These are phyloP conservation scores for Thymelicus lineola DNA, from an alignment of 2,888 invertebrate species.

Conservation along the genomic window DNA sequence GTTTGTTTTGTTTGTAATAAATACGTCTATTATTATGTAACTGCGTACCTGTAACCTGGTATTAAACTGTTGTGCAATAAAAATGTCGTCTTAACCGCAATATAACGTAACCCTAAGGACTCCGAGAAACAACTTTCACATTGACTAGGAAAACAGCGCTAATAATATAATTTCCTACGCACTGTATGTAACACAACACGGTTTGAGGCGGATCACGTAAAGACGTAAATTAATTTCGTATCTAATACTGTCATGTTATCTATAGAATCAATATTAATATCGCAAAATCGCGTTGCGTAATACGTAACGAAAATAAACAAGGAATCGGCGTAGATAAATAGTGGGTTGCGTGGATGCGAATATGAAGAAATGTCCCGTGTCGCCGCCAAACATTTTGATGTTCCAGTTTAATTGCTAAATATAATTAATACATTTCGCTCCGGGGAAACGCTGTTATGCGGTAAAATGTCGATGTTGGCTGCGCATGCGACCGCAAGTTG, in stretches of 20 bases:
- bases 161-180: conserved; percentile 30
- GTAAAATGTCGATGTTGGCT: conserved; percentile 55
- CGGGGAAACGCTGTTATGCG: conserved; percentile 59
- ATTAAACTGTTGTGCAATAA: conserved; percentile 30
- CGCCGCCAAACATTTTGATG: conserved; percentile 75
- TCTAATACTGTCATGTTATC: conserved; percentile 22
- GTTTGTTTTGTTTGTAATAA: conserved; percentile 27
- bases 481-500: conserved; percentile 31
- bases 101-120: conserved; percentile 30
- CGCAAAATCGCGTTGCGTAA: conserved; percentile 55
- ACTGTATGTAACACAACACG: conserved; percentile 4
- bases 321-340: conserved; percentile 66
- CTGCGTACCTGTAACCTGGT: conserved; percentile 11
- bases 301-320: conserved; percentile 64
- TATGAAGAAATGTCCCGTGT: conserved; percentile 72
- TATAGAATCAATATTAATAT: conserved; percentile 50
- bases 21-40: conserved; percentile 27
- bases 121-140: conserved; percentile 34
- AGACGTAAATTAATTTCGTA: conserved; percentile 23
- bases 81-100: conserved; percentile 20
- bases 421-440: conserved; percentile 73
- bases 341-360: conserved; percentile 60
- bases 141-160: conserved; percentile 21
- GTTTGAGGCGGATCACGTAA: conserved; percentile 13
- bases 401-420: conserved; percentile 78